phyloP scores from a whole-genome alignment of 2,888 invertebrate species.

The Itoplectis maculator region DNA sequence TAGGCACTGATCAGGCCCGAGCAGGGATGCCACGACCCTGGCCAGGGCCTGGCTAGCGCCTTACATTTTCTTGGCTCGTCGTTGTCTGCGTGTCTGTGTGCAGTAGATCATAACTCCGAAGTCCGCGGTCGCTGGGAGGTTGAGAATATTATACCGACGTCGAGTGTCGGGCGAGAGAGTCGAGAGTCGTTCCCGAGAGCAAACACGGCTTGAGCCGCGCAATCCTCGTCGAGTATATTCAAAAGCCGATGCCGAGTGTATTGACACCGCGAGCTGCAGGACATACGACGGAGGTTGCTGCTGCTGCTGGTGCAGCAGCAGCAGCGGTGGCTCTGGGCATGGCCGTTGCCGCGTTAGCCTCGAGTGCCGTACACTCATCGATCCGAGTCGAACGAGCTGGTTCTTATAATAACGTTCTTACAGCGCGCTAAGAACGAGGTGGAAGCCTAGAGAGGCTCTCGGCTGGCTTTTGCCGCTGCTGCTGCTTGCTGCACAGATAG shows the following conservation, averaged over 20 bases:
- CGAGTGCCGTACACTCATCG: slow-evolving; percentile 48
- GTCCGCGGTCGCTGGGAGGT: background rate
- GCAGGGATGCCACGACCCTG: too few relatives aligned
- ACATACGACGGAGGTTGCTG: background rate
- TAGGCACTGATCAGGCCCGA: too few relatives aligned
- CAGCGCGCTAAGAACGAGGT: slow-evolving; percentile 19
- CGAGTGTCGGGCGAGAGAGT: slow-evolving; percentile 1
- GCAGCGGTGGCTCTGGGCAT: background rate
- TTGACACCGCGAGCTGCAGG: slow-evolving; percentile 28
- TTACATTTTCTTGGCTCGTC: too few relatives aligned
- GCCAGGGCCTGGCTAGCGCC: too few relatives aligned
- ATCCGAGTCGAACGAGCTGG: slow-evolving; percentile 48
- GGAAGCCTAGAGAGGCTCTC: slow-evolving; percentile 5
- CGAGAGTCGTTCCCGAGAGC: slow-evolving; percentile 21
- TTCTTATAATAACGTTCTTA: slow-evolving; percentile 25
- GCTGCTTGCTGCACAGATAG: background rate
- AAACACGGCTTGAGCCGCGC: slow-evolving; percentile 6
- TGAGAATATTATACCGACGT: background rate
- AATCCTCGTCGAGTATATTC: slow-evolving; percentile 13
- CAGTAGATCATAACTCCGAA: background rate
- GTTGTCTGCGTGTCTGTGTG: too few relatives aligned
- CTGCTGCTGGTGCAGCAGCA: background rate
- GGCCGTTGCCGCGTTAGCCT: slow-evolving; percentile 19
- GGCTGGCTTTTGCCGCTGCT: background rate
- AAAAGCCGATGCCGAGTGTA: slow-evolving; percentile 8